Conservation (phyloP, 1,140 invertebrate species). For the Drosophila nigrodunni region DNA sequence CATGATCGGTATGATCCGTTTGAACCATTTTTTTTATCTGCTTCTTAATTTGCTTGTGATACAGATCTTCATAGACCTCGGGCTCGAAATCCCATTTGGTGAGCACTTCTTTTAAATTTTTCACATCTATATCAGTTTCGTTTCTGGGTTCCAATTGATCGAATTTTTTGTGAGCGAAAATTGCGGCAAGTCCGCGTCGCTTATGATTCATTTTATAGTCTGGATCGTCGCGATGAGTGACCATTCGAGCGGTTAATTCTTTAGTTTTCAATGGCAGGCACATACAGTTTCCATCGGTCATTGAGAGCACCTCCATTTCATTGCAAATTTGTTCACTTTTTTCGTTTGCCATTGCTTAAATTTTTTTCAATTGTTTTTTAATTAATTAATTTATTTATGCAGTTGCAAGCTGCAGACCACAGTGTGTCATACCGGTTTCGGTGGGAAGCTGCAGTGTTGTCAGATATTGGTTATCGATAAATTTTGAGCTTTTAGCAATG, state of each 20-base stretch:
- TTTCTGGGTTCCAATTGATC: slow-evolving; percentile 86
- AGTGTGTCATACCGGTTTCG: too few relatives aligned
- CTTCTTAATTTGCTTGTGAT: slow-evolving; percentile 87
- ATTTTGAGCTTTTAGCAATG: too few relatives aligned
- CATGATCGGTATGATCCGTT: slow-evolving; percentile 90
- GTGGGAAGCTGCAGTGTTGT: too few relatives aligned
- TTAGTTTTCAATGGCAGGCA: not conserved
- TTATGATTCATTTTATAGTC: slow-evolving; percentile 94
- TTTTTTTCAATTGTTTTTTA: not conserved
- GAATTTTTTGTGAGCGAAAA: slow-evolving; percentile 95
- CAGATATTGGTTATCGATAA: too few relatives aligned
- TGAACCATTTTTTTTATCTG: slow-evolving; percentile 87
- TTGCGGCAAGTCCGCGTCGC: slow-evolving; percentile 91
- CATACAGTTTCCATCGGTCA: not conserved
- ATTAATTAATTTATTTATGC: not conserved
- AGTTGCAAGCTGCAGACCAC: too few relatives aligned
- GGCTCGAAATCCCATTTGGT: slow-evolving; percentile 90
- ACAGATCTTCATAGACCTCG: slow-evolving; percentile 86
- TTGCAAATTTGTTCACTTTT: not conserved
- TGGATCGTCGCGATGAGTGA: slow-evolving; percentile 87
- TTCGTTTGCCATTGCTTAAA: not conserved
- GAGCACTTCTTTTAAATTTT: slow-evolving; percentile 88
- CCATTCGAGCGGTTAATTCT: slow-evolving; percentile 85
- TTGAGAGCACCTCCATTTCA: not conserved
- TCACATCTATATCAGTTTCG: slow-evolving; percentile 90